Evolutionary conservation across 1,140 invertebrate species (phyloP).

Genomic region (Polypedilum vanderplanki): DNA sequence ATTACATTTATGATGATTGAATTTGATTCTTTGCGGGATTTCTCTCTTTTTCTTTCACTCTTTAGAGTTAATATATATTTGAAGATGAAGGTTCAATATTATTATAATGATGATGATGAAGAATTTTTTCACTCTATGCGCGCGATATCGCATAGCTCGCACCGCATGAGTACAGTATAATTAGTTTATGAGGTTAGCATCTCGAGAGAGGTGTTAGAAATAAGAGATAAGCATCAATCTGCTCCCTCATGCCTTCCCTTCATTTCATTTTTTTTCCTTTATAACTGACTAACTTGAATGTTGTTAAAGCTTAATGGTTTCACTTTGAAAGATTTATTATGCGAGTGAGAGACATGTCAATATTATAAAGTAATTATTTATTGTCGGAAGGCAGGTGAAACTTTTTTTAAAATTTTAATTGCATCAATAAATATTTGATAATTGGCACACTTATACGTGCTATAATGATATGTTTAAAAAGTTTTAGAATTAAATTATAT

Average conservation of each 20-base stretch:
- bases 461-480: too few species aligned
- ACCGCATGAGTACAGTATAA: constrained; percentile 23
- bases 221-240: constrained; percentile 21
- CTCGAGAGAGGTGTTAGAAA: not conserved
- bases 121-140: not conserved
- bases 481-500: too few species aligned
- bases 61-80: not conserved
- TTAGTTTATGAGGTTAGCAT: constrained; percentile 26
- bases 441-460: constrained; percentile 12
- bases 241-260: too few species aligned
- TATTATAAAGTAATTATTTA: constrained; percentile 28
- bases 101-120: not conserved
- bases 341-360: not conserved
- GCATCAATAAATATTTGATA: constrained; percentile 7
- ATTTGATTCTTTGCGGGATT: constrained; percentile 23
- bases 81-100: constrained; percentile 12
- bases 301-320: not conserved
- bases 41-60: not conserved
- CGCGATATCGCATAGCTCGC: not conserved
- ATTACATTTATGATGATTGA: constrained; percentile 25
- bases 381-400: not conserved
- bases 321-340: constrained; percentile 2
- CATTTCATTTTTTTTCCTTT: too few species aligned
- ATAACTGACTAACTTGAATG: too few species aligned
- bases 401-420: not conserved